These are phyloP conservation scores for Yponomeuta plumbellus DNA, from an alignment of 2,888 invertebrate species.

Conservation along the genomic window DNA sequence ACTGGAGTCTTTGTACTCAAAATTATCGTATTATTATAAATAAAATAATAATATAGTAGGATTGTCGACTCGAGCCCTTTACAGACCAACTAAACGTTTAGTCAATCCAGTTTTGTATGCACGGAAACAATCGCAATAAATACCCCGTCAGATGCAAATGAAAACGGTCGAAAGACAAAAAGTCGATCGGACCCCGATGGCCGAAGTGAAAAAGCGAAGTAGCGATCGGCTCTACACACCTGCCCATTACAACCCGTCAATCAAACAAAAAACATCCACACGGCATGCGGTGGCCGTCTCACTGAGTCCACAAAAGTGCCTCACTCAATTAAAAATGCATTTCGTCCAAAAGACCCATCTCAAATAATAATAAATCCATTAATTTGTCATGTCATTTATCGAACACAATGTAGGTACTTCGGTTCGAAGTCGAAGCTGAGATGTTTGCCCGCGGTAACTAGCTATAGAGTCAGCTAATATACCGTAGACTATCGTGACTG, in stretches of 20 bases:
- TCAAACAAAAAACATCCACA: slow-evolving; percentile 69
- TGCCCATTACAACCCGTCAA: slow-evolving; percentile 75
- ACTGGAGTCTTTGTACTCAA: too few species aligned
- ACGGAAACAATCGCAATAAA: slow-evolving; percentile 25
- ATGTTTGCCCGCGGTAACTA: background rate
- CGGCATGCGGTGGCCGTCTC: slow-evolving; percentile 71
- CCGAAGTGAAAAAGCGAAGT: slow-evolving; percentile 62
- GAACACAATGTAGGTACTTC: slow-evolving; percentile 62
- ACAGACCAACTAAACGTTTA: background rate
- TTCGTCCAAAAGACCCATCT: slow-evolving; percentile 69
- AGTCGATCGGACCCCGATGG: slow-evolving; percentile 39
- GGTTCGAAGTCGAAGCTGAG: slow-evolving; percentile 46
- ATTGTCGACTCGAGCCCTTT: background rate
- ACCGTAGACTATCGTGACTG: slow-evolving; percentile 57
- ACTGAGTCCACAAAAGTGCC: slow-evolving; percentile 74
- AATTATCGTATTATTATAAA: too few species aligned
- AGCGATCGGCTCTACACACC: slow-evolving; percentile 70
- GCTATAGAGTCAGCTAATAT: slow-evolving; percentile 1
- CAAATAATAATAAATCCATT: slow-evolving; percentile 74
- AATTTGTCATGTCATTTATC: slow-evolving; percentile 75
- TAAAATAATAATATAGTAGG: too few species aligned
- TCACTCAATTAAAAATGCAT: slow-evolving; percentile 77
- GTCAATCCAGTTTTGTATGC: background rate
- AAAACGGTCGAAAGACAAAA: slow-evolving; percentile 49
- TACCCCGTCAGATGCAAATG: slow-evolving; percentile 45